A percentile compares a stretch with the other conserved stretches of the same genome.
These are phyloP conservation scores for Cacajao melanocephalus DNA, from an alignment of 2,797 vertebrate species.

Conservation along the genomic window DNA sequence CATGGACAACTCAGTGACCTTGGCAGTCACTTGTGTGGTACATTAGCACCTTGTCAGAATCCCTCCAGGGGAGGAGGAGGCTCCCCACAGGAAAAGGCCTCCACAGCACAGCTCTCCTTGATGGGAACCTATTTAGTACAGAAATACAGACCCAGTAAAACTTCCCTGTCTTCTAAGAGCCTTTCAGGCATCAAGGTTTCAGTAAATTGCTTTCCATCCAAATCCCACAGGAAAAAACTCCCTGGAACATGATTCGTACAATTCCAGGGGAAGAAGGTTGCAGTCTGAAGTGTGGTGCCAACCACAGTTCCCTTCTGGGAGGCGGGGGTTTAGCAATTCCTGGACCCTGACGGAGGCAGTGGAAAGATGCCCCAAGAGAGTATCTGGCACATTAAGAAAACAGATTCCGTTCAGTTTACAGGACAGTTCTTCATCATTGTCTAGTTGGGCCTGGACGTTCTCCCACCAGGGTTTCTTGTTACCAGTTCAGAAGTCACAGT, in stretches of 20 bases:
- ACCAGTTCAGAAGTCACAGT: background rate
- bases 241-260: fast-evolving
- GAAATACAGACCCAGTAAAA: background rate
- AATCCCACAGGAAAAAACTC: background rate
- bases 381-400: background rate
- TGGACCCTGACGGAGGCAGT: background rate
- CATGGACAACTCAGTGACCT: background rate
- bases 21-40: background rate
- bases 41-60: background rate
- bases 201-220: background rate
- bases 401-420: background rate
- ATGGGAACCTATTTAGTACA: background rate
- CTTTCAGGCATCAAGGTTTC: fast-evolving
- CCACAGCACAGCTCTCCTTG: background rate
- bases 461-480: background rate
- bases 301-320: fast-evolving
- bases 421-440: background rate
- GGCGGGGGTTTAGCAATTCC: background rate
- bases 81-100: background rate
- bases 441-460: background rate
- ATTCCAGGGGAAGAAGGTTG: background rate
- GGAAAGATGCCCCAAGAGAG: background rate
- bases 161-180: background rate
- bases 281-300: fast-evolving
- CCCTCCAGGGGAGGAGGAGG: background rate